A percentile compares a stretch with the other conserved stretches of the same genome.
These are phyloP conservation scores for Antitype chi DNA, from an alignment of 2,888 invertebrate species.

Conservation along the genomic window DNA sequence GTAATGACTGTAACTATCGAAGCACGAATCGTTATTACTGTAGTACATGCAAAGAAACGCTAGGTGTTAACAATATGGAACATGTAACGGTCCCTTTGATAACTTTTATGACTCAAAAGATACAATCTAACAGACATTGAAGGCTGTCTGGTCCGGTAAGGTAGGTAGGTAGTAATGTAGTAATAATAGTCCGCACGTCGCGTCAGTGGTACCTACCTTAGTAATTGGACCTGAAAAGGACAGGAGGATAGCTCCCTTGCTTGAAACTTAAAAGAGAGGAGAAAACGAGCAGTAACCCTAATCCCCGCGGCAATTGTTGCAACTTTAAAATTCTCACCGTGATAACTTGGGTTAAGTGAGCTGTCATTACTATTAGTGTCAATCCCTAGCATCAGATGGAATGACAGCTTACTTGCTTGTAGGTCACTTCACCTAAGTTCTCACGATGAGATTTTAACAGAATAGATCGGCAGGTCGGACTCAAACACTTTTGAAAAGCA, in stretches of 20 bases:
- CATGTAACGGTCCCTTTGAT: neutral
- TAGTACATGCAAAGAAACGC: slow-evolving; percentile 21
- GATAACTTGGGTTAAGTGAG: too few species aligned
- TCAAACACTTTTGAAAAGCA: neutral
- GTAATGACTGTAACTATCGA: slow-evolving; percentile 18
- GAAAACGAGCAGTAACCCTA: too few species aligned
- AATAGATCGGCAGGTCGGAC: too few species aligned
- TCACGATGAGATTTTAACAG: too few species aligned
- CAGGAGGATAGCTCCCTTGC: too few species aligned
- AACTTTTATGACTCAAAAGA: neutral
- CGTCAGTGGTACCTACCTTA: neutral
- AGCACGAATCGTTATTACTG: slow-evolving; percentile 27
- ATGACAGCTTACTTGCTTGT: too few species aligned
- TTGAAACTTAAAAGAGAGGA: neutral
- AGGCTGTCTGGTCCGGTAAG: too few species aligned
- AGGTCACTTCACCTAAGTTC: too few species aligned
- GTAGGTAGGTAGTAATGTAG: too few species aligned
- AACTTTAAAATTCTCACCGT: neutral
- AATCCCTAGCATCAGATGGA: too few species aligned
- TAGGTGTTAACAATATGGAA: slow-evolving; percentile 15
- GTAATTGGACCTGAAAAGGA: neutral
- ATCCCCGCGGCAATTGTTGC: neutral
- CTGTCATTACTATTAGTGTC: too few species aligned
- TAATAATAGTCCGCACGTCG: neutral
- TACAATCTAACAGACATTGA: neutral